Percentiles rank a stretch among this genome's conserved stretches.
These are phyloP conservation scores for Hydrotaea diabolus DNA, from an alignment of 2,888 invertebrate genomes.

Conservation along the genomic window DNA sequence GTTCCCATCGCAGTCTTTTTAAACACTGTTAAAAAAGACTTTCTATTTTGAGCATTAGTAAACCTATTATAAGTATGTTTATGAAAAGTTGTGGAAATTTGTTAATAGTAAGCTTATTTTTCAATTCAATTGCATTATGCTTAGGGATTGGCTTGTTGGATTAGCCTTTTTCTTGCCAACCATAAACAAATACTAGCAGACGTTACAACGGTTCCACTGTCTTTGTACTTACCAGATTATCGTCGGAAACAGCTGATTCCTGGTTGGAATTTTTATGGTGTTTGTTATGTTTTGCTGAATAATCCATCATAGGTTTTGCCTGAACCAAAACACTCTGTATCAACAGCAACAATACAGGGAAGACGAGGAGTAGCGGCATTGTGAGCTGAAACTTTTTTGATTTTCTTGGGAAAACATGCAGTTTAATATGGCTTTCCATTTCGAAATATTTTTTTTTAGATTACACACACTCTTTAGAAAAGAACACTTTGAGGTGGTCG, in stretches of 20 bases:
- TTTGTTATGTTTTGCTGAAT: constrained; percentile 35
- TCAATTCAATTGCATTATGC: too few species aligned
- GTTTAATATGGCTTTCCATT: not conserved
- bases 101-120: too few species aligned
- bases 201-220: not conserved
- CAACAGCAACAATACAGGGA: constrained; percentile 7
- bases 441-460: not conserved
- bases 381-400: constrained; percentile 13
- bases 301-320: constrained; percentile 21
- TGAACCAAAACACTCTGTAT: constrained; percentile 46
- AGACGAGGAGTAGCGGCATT: not conserved
- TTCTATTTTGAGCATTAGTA: too few species aligned
- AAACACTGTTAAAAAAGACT: too few species aligned
- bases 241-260: constrained; percentile 67
- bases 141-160: too few species aligned
- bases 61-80: too few species aligned
- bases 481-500: constrained; percentile 53
- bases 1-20: too few species aligned
- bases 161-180: too few species aligned
- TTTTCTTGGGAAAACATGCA: not conserved
- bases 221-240: constrained; percentile 56
- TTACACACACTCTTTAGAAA: not conserved
- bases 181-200: too few species aligned
- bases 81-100: too few species aligned
- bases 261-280: constrained; percentile 40